Percentiles rank a stretch among this genome's conserved stretches.
Evolutionary conservation across 64 coral and sea anemone species (phyloP).

Genomic region (Acropora tenuis): DNA sequence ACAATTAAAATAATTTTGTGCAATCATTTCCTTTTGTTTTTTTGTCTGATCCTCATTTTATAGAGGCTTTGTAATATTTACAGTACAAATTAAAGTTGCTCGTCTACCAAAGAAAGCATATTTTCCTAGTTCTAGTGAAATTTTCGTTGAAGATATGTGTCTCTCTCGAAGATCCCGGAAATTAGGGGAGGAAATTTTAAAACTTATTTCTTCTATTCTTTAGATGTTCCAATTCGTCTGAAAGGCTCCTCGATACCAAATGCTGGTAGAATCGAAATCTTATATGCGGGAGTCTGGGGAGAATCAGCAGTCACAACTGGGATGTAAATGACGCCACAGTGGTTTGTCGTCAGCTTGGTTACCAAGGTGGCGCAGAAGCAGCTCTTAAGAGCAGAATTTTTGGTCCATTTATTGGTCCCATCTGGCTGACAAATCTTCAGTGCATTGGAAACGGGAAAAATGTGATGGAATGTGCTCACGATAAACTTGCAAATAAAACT

Average conservation of each 20-base stretch:
- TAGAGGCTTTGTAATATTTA: too few species aligned
- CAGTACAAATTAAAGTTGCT: too few species aligned
- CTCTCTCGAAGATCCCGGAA: too few species aligned
- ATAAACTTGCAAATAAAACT: constrained; percentile 5
- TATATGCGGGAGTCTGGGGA: constrained; percentile 20
- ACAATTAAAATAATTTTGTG: too few species aligned
- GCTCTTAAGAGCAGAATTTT: background rate
- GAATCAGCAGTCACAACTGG: background rate
- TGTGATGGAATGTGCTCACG: constrained; percentile 4
- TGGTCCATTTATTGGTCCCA: background rate
- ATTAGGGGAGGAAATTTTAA: too few species aligned
- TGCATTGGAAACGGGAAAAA: background rate
- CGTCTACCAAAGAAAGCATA: too few species aligned
- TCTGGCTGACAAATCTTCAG: constrained; percentile 17
- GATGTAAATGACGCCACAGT: constrained; percentile 19
- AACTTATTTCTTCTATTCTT: too few species aligned
- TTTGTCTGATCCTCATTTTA: too few species aligned
- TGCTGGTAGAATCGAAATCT: constrained; percentile 11
- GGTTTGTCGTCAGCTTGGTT: constrained; percentile 21
- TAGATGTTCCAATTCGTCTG: constrained; percentile 27
- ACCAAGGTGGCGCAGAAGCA: background rate
- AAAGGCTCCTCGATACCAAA: background rate
- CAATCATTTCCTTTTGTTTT: too few species aligned
- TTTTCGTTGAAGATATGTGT: too few species aligned
- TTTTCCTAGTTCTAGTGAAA: too few species aligned